Base-by-base conservation (phyloP, 1,140 invertebrate genomes). In the Drosophila varians region DNA sequence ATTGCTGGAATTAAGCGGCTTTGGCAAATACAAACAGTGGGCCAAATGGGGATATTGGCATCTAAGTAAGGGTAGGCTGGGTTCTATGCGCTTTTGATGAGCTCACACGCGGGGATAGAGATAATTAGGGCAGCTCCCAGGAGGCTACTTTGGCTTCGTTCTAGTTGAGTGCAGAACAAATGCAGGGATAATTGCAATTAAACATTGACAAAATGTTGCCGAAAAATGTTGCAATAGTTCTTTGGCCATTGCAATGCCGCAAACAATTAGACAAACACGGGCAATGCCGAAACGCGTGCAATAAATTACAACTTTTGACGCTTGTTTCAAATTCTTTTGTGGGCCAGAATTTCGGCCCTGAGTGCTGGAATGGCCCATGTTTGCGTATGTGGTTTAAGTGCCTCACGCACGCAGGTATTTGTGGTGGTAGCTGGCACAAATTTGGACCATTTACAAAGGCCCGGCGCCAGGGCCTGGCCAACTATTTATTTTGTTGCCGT, bases 261-360 rank as follows among this genome's bases (percentile, higher is more conserved):
- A 58, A 74, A 77, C 64, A 77, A 71, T 77, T 74, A 52, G 61
- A 74, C 45, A 56, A 60, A 57, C 72, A 76, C 49, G 5, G 14
- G 19, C 52, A 26, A 21, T 25, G 23, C 42, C 51, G n/a, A 36
- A 42, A 16, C 38, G 57, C 40, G 62, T 46, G 64, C 60, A 74
- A 86, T 86, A 86, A 87, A 87, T 87, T 77, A 82, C 49, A 88
- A 80, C 74, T 82, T 80, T 88, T 87, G 83, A 88, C 38, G 70
- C 77, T 71, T 74, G 82, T 74, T 82, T 55, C 56, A 52, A 70
- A 82, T 62, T 80, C 70, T 77, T 80, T 82, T 64, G 70, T 77
- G 45, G 52, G 43, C 78, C 62, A 70, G 57, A 54, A 82, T 82
- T 62, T 60, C 34, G 65, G 69, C 42, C 43, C 21, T 56, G 47